phyloP scores from a whole-genome alignment of 2,113 vertebrate genomes.

The Falco punctatus region DNA sequence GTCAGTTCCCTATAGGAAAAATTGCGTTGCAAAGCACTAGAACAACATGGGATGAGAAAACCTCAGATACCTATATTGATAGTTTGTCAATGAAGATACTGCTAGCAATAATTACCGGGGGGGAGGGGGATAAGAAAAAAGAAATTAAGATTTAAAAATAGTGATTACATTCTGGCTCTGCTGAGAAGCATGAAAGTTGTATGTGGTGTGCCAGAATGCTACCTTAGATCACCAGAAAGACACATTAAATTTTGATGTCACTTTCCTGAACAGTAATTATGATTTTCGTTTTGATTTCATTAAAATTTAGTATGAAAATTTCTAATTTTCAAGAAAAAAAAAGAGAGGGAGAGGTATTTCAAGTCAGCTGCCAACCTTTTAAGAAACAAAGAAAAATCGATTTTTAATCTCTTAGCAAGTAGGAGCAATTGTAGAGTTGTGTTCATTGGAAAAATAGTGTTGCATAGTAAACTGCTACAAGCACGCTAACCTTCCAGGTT shows the following conservation, averaged over 20 bases:
- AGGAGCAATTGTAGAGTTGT: not conserved
- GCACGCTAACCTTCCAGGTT: not conserved
- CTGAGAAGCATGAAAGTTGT: not conserved
- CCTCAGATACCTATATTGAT: not conserved
- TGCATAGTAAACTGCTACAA: not conserved
- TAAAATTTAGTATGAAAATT: not conserved
- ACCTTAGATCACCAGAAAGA: not conserved
- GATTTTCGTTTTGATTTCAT: not conserved
- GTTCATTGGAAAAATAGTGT: not conserved
- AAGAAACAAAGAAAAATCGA: not conserved
- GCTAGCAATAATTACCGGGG: not conserved
- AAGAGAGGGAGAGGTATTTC: rapidly evolving
- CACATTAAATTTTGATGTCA: not conserved
- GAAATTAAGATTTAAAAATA: not conserved
- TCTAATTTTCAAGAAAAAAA: not conserved
- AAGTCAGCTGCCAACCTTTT: not conserved
- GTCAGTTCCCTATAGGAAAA: not conserved
- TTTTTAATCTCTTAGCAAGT: not conserved
- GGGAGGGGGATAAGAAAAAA: not conserved
- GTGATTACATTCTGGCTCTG: not conserved
- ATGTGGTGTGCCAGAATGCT: not conserved
- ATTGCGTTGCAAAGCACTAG: not conserved
- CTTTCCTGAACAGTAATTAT: not conserved
- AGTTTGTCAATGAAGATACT: not conserved
- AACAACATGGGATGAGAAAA: not conserved